Conservation (phyloP, 1,140 invertebrate genomes). For the Polypedilum pembai region DNA sequence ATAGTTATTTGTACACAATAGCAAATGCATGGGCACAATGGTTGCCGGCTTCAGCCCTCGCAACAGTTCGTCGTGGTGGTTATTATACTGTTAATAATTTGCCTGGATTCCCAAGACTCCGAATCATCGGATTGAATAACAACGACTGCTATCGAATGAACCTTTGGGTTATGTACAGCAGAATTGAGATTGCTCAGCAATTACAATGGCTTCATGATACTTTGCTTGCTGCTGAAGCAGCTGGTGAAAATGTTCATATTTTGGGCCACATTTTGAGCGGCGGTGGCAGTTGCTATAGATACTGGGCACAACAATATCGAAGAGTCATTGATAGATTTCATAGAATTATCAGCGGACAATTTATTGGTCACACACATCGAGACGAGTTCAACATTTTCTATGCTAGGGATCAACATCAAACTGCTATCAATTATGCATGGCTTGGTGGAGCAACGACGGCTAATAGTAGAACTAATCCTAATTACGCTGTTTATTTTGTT, state of each 20-base stretch:
- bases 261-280: constrained; percentile 73
- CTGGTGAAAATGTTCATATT: constrained; percentile 68
- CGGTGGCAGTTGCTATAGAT: constrained; percentile 54
- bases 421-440: constrained; percentile 56
- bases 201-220: constrained; percentile 67
- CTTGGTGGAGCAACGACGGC: constrained; percentile 66
- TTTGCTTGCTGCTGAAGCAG: constrained; percentile 60
- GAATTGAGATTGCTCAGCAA: constrained; percentile 57
- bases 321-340: constrained; percentile 52
- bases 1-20: no score
- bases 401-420: constrained; percentile 40
- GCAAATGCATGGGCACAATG: constrained; percentile 57
- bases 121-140: constrained; percentile 35
- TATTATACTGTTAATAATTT: constrained; percentile 55
- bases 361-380: constrained; percentile 71
- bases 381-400: constrained; percentile 67
- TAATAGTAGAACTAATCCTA: constrained; percentile 61
- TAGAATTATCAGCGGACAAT: constrained; percentile 63
- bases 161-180: constrained; percentile 56
- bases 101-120: constrained; percentile 51
- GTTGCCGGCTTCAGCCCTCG: constrained; percentile 54
- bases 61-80: constrained; percentile 57
- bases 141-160: constrained; percentile 32
- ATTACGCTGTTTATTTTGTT: constrained; percentile 66
- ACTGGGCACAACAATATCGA: constrained; percentile 56